A percentile compares a stretch with the other conserved stretches of the same genome.
phyloP scores from a whole-genome alignment of 2,797 vertebrate species.

The Cetoscarus ocellatus region DNA sequence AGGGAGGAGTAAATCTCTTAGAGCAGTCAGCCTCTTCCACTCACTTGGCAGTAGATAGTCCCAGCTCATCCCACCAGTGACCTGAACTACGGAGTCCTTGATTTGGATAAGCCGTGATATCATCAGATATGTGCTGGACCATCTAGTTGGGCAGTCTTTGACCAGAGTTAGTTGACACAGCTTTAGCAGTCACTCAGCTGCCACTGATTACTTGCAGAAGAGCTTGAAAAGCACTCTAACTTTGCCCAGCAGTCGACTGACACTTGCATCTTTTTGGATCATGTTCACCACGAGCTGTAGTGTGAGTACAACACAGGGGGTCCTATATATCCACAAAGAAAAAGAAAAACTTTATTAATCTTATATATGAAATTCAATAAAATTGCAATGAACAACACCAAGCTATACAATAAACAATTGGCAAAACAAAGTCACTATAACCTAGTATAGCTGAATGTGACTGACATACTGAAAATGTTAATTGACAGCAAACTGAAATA shows the following conservation, averaged over 20 bases:
- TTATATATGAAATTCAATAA: too few species aligned
- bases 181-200: slow-evolving; percentile 26
- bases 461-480: too few species aligned
- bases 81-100: slow-evolving; percentile 26
- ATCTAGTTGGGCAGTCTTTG: slow-evolving; percentile 39
- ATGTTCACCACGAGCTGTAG: too few species aligned
- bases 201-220: slow-evolving; percentile 5
- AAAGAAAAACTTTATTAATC: too few species aligned
- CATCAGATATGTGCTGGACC: slow-evolving; percentile 30
- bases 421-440: too few species aligned
- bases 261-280: too few species aligned
- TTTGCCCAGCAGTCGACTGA: slow-evolving; percentile 13
- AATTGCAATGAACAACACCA: too few species aligned
- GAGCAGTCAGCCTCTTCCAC: slow-evolving; percentile 24
- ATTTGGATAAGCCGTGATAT: slow-evolving; percentile 16
- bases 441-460: too few species aligned
- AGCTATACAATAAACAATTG: too few species aligned
- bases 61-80: slow-evolving; percentile 22
- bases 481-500: too few species aligned
- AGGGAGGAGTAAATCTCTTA: slow-evolving; percentile 32
- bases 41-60: slow-evolving; percentile 21
- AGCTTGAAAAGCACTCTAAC: slow-evolving; percentile 9
- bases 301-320: too few species aligned
- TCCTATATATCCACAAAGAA: too few species aligned
- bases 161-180: slow-evolving; percentile 26